Percentiles rank a stretch among this genome's conserved stretches.
phyloP scores from a whole-genome alignment of 2,888 invertebrate genomes.

The Laothoe populi region DNA sequence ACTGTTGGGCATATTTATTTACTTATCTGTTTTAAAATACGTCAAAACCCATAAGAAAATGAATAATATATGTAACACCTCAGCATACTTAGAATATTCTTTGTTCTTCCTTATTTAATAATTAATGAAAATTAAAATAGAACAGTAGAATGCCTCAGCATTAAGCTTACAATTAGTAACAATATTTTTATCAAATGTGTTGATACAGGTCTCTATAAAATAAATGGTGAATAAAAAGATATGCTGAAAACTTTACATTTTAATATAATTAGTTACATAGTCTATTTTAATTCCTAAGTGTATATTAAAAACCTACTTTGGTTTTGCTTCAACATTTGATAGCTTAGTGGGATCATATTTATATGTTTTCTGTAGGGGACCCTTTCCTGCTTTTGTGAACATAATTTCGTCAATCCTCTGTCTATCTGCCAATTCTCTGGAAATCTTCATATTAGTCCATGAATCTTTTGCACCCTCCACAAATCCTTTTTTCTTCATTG shows the following conservation, averaged over 20 bases:
- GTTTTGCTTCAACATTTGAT: conserved; percentile 81
- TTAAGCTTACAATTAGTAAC: too few relatives aligned
- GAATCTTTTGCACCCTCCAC: conserved; percentile 91
- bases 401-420: conserved; percentile 90
- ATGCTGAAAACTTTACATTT: conserved; percentile 24
- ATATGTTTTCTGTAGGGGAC: conserved; percentile 94
- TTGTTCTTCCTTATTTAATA: too few relatives aligned
- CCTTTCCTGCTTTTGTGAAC: conserved; percentile 93
- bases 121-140: too few relatives aligned
- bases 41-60: too few relatives aligned
- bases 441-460: conserved; percentile 92
- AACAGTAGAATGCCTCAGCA: too few relatives aligned
- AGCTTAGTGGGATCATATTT: conserved; percentile 92
- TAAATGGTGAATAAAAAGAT: conserved; percentile 10
- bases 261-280: conserved; percentile 25
- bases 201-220: background rate
- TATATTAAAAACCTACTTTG: conserved; percentile 64
- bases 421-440: conserved; percentile 91
- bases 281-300: conserved; percentile 27
- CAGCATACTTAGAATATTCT: too few relatives aligned
- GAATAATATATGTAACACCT: too few relatives aligned
- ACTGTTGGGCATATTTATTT: too few relatives aligned
- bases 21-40: too few relatives aligned
- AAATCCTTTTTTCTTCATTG: conserved; percentile 91
- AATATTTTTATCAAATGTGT: background rate